Conservation (phyloP, 2,888 invertebrate species). For the Epinotia bilunana region DNA sequence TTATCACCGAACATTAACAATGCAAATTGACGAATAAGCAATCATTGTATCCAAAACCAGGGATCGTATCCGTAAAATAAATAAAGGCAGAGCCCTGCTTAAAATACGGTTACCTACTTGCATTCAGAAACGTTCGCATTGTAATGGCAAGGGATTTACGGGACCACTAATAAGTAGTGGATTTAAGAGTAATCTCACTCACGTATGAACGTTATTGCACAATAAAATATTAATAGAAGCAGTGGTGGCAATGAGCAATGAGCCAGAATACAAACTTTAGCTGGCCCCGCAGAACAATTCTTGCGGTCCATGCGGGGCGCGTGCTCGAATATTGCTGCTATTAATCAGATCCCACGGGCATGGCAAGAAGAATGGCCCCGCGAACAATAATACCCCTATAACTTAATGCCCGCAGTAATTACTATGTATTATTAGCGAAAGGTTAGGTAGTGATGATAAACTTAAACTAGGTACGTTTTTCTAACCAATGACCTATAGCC, state of each 20-base stretch:
- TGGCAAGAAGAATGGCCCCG: slow-evolving; percentile 68
- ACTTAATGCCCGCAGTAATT: slow-evolving; percentile 48
- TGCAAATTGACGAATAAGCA: slow-evolving; percentile 66
- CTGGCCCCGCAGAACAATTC: slow-evolving; percentile 60
- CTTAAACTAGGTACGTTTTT: neutral
- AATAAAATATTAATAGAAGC: slow-evolving; percentile 57
- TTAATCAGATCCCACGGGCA: slow-evolving; percentile 72
- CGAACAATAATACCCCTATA: slow-evolving; percentile 65
- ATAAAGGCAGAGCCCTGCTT: slow-evolving; percentile 22
- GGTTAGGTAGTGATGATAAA: neutral
- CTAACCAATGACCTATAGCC: neutral
- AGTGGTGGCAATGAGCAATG: slow-evolving; percentile 53
- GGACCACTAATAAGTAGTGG: slow-evolving; percentile 22
- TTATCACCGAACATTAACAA: slow-evolving; percentile 58
- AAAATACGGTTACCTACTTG: slow-evolving; percentile 14
- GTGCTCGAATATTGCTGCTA: slow-evolving; percentile 74
- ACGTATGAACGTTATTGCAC: slow-evolving; percentile 43
- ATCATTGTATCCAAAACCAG: slow-evolving; percentile 59
- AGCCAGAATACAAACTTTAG: slow-evolving; percentile 52
- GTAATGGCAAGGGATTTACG: slow-evolving; percentile 24
- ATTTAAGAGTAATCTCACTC: slow-evolving; percentile 36
- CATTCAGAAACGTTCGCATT: slow-evolving; percentile 11
- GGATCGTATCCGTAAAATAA: slow-evolving; percentile 50
- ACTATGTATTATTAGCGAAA: slow-evolving; percentile 12
- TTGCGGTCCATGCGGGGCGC: slow-evolving; percentile 64